Conservation (phyloP, 2,113 vertebrate genomes). For the Leptobrachium leishanense region DNA sequence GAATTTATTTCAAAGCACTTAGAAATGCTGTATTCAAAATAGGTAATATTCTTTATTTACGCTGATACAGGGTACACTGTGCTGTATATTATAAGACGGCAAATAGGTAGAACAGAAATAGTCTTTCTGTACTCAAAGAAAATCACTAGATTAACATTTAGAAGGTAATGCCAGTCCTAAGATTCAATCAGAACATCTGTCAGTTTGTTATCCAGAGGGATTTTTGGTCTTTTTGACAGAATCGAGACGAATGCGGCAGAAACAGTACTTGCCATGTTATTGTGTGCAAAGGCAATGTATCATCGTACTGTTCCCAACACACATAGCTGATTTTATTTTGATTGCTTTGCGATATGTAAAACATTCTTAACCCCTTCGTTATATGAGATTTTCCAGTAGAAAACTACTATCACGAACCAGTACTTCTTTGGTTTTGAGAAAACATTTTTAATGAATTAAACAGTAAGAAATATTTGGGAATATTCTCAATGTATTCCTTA, state of each 20-base stretch:
- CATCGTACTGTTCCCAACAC: too few relatives aligned
- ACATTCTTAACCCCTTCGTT: too few relatives aligned
- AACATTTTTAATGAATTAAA: too few relatives aligned
- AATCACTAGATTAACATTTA: conserved; percentile 35
- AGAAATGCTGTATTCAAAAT: conserved; percentile 10
- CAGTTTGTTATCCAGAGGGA: conserved; percentile 23
- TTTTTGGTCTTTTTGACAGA: not conserved
- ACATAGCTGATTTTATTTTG: too few relatives aligned
- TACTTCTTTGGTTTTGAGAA: too few relatives aligned
- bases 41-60: conserved; percentile 29
- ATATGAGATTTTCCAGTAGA: too few relatives aligned
- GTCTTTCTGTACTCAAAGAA: conserved; percentile 15
- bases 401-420: too few relatives aligned
- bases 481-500: too few relatives aligned
- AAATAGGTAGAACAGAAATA: not conserved
- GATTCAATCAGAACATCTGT: conserved; percentile 36
- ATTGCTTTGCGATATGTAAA: too few relatives aligned
- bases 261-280: not conserved
- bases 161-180: conserved; percentile 25
- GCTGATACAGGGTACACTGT: not conserved
- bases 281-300: too few relatives aligned
- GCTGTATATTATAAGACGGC: too few relatives aligned
- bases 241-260: conserved; percentile 7
- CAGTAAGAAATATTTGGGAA: too few relatives aligned
- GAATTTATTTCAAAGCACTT: not conserved